Evolutionary conservation across 2,888 invertebrate species (phyloP).

Genomic region (Caenorhabditis sinica): DNA sequence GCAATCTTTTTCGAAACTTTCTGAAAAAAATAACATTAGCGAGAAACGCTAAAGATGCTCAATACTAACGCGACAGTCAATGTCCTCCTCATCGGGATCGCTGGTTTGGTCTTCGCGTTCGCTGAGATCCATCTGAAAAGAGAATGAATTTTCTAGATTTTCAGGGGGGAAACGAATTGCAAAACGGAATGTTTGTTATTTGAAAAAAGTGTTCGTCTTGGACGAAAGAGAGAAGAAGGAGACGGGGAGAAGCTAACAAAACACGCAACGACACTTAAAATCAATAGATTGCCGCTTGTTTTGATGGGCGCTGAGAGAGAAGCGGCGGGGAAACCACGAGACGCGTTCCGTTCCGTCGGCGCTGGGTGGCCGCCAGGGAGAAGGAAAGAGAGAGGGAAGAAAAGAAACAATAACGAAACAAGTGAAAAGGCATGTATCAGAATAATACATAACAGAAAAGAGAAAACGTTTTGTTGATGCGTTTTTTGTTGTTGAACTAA

Average conservation of each 20-base stretch:
- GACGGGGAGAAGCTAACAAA: slow-evolving; percentile 31
- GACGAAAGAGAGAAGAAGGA: too few species aligned
- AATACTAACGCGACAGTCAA: slow-evolving; percentile 56
- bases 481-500: slow-evolving; percentile 8
- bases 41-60: background rate
- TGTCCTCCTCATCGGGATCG: slow-evolving; percentile 56
- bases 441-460: slow-evolving; percentile 28
- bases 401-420: slow-evolving; percentile 58
- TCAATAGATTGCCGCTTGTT: slow-evolving; percentile 57
- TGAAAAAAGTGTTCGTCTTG: too few species aligned
- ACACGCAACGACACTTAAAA: slow-evolving; percentile 35
- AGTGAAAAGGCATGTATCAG: slow-evolving; percentile 2
- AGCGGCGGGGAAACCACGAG: slow-evolving; percentile 39
- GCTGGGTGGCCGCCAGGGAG: slow-evolving; percentile 23
- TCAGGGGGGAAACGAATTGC: too few species aligned
- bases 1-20: slow-evolving; percentile 67
- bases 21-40: slow-evolving; percentile 21
- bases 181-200: background rate
- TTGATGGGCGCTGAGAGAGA: slow-evolving; percentile 22
- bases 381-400: slow-evolving; percentile 18
- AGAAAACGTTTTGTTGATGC: slow-evolving; percentile 16
- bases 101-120: slow-evolving; percentile 65
- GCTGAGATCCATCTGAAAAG: slow-evolving; percentile 62
- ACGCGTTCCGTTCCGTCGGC: slow-evolving; percentile 13
- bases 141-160: slow-evolving; percentile 5